Base-by-base conservation (phyloP, 2,113 vertebrate species). In the Nerophis ophidion region DNA sequence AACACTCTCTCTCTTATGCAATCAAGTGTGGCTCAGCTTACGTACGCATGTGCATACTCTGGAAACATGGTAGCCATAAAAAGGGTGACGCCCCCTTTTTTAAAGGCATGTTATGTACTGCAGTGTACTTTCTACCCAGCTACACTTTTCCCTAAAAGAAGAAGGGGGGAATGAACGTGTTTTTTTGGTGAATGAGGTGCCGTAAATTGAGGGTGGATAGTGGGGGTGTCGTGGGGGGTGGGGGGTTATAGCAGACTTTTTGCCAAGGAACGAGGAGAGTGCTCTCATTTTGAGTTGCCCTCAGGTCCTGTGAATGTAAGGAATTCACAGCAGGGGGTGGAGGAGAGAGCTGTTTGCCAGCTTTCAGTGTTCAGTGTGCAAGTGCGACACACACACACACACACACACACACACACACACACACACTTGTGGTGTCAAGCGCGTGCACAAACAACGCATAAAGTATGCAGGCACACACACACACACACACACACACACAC, bases 281-380 rank as follows among this genome's bases (percentile, higher is more conserved):
- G 8, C 68, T 63, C 69, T 74, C 59, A 35, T 71, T 73, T 44
- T 11, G 3, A 77, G 57, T 55, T 82, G 76, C 83, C 83, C 77
- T 80, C 64, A 48, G 76, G 81, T 78, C 78, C 74, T 53, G 67
- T 85, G 83, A 84, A 83, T 82, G 75, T 78, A 74, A 80, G 76
- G 80, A 87, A 84, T 81, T 83, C 81, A 77, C 81, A 81, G 75
- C 49, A 15, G 72, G 79, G 80, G 78, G 78, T 74, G 67, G 67
- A 66, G 60, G 60, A 60, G 71, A 60, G 59, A 47, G 62, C 53
- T 68, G 56, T 64, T 70, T 72, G 69, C 63, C 46, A 34, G 66
- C 13, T 47, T 72, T 68, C 71, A 55, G 69, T 71, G 71, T 71
- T 75, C 26, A 26, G 59, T 74, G 63, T 70, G 81, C 70, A 83